These are phyloP conservation scores for Cyrtonyx montezumae DNA, from an alignment of 2,113 vertebrate species.

Conservation along the genomic window DNA sequence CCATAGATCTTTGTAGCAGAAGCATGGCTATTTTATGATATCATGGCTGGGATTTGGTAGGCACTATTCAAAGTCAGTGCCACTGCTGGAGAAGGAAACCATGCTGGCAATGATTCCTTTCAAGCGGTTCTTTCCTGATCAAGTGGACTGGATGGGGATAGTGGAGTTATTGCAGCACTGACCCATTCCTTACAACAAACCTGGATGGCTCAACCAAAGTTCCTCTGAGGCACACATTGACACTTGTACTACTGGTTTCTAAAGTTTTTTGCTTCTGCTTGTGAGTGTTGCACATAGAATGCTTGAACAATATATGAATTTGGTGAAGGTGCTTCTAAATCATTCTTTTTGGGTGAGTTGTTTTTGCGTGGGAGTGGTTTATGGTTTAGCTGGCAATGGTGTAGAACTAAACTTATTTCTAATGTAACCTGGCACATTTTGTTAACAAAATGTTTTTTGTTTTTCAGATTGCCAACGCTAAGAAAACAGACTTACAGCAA, in stretches of 20 bases:
- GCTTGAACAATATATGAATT: rapidly evolving
- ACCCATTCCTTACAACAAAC: background rate
- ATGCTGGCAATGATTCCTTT: background rate
- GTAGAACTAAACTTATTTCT: background rate
- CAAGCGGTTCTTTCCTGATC: background rate
- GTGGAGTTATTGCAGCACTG: background rate
- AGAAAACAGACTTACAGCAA: background rate
- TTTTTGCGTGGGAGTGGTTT: background rate
- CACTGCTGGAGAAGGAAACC: background rate
- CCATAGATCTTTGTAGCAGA: background rate
- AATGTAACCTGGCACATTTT: background rate
- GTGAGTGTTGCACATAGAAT: rapidly evolving
- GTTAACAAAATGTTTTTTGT: conserved; percentile 53
- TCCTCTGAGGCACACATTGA: background rate
- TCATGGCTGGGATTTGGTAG: background rate
- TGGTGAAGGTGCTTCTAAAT: background rate
- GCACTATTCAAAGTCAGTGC: rapidly evolving
- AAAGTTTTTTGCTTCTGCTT: background rate
- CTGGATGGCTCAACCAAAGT: background rate
- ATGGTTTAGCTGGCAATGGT: background rate
- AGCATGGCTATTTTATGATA: background rate
- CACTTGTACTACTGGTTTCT: background rate
- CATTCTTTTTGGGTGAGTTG: background rate
- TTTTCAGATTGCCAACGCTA: conserved; percentile 31
- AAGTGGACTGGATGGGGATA: background rate